Percentiles rank a stretch among this genome's conserved stretches.
These are phyloP conservation scores for Trachelus troglodyta DNA, from an alignment of 2,888 invertebrate genomes.

Conservation along the genomic window DNA sequence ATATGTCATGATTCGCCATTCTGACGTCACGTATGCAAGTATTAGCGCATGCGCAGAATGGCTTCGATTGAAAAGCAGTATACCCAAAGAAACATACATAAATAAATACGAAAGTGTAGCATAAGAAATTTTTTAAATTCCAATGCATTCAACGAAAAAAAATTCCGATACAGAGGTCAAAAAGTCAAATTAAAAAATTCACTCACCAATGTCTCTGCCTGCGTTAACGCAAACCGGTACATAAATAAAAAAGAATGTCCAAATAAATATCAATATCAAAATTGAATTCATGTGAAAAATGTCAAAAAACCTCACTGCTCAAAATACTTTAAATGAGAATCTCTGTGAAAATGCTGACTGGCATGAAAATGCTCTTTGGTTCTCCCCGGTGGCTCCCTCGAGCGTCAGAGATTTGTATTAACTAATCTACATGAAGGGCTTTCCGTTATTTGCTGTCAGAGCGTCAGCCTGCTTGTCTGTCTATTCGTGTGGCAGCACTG, in stretches of 20 bases:
- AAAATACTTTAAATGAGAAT: neutral
- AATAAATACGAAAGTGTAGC: neutral
- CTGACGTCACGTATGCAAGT: too few species aligned
- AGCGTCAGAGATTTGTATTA: conserved; percentile 19
- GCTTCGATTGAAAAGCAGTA: neutral
- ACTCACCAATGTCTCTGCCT: too few species aligned
- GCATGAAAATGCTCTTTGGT: neutral
- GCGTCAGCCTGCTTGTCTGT: neutral
- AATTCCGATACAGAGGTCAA: too few species aligned
- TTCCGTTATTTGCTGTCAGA: neutral
- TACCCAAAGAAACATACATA: neutral
- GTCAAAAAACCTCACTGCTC: too few species aligned
- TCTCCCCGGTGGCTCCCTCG: conserved; percentile 11
- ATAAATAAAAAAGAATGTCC: neutral
- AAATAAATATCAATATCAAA: neutral
- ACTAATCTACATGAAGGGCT: conserved; percentile 18
- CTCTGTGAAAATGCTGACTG: neutral
- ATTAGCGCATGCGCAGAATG: too few species aligned
- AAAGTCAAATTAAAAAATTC: too few species aligned
- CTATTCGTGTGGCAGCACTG: neutral
- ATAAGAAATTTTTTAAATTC: neutral
- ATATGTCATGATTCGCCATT: neutral
- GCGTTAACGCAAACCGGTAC: too few species aligned
- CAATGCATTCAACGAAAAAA: too few species aligned
- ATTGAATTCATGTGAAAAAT: neutral